These are phyloP conservation scores for Propsilocerus akamusi DNA, from an alignment of 1,140 invertebrate species.

Conservation along the genomic window DNA sequence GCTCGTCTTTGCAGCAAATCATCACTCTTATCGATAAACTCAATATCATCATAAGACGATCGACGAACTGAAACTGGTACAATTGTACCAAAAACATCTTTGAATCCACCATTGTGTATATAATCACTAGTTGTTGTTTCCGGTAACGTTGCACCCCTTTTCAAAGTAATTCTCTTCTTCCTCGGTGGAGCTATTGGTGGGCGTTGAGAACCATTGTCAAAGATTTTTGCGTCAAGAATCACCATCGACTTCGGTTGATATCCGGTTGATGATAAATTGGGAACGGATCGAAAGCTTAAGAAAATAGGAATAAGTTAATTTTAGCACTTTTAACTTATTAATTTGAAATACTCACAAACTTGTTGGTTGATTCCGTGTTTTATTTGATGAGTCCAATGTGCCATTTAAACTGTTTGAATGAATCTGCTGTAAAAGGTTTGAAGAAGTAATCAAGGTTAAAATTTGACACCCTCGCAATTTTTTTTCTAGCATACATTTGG, in stretches of 20 bases:
- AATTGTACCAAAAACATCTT: not conserved
- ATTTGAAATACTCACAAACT: not conserved
- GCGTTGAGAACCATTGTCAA: not conserved
- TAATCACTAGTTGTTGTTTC: not conserved
- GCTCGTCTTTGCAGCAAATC: not conserved
- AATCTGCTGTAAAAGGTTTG: not conserved
- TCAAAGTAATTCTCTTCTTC: not conserved
- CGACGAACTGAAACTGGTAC: not conserved
- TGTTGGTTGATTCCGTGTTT: not conserved
- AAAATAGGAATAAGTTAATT: not conserved
- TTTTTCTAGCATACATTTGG: too few relatives aligned
- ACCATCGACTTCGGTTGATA: not conserved
- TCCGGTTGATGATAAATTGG: not conserved
- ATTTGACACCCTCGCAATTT: too few relatives aligned
- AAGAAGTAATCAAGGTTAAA: too few relatives aligned
- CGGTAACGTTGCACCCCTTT: not conserved
- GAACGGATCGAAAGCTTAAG: not conserved
- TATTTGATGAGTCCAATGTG: too few relatives aligned
- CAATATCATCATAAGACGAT: not conserved
- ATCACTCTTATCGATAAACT: not conserved
- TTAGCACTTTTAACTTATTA: not conserved
- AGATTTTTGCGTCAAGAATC: not conserved
- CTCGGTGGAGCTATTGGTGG: not conserved
- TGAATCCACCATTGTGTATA: not conserved
- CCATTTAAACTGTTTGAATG: not conserved